Evolutionary conservation across 2,113 vertebrate genomes (phyloP), one percentile per base, ranked within the genome.

Genomic region (Tachysurus vachellii): DNA sequence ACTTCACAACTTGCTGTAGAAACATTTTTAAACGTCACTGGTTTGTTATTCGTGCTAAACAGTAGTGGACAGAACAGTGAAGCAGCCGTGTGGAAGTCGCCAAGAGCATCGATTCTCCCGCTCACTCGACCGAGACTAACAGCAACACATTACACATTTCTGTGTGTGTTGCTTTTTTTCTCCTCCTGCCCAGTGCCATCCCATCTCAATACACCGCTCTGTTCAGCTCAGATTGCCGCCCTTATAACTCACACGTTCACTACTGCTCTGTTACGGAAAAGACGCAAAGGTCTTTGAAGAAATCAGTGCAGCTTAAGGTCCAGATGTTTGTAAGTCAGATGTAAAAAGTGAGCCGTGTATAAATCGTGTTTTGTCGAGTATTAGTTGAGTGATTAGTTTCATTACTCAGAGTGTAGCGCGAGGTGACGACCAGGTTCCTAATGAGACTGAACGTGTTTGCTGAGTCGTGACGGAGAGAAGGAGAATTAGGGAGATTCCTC

Each of bases 321-420:
- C 19, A 36, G 19, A 4, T 13, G 21, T 75, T 75, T 75, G 2
- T 44, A 44, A 73, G 44, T 14, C 26, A 5, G 23, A 16, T 19
- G 17, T n/a, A 4, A 28, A 13, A 50, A 70, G 75, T 13, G 10
- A 47, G 75, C 11, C 61, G 59, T 28, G 82, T 87, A 17, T 16
- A 4, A 21, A n/a, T 71, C 17, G 83, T 85, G 85, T 68, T 62
- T 81, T 86, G 56, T 44, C 53, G 80, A 50, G 87, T 83, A 88
- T 91, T 90, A 91, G 88, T 81, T 88, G 84, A 90, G 85, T 91
- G 90, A 92, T 90, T 92, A 90, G 88, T 90, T 89, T 92, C 87
- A 91, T 91, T 88, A 90, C 88, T 89, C 84, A 54, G 85, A 88
- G 86, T 87, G 87, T 59, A 85, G 88, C 59, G 53, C 47, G 77